phyloP scores from a whole-genome alignment of 53 echinoderm and acorn worm genomes.

The Mesocentrotus franciscanus region DNA sequence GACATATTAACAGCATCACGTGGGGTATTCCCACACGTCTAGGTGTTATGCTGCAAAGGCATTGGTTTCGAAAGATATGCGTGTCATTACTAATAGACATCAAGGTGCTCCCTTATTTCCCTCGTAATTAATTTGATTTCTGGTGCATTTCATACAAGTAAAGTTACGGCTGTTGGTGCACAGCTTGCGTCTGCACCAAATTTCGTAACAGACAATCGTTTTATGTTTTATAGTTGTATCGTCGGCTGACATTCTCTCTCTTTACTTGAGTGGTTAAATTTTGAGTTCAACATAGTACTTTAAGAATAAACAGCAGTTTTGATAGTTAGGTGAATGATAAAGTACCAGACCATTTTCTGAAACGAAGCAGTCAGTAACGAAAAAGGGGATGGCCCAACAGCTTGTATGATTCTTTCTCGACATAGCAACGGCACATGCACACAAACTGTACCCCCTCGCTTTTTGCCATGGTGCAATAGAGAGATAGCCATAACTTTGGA shows the following conservation, averaged over 20 bases:
- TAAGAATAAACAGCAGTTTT: no score
- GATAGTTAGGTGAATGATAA: no score
- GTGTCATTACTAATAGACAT: slow-evolving; percentile 13
- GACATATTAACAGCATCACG: neutral
- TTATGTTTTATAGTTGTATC: neutral
- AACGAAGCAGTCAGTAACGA: no score
- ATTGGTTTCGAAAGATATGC: neutral
- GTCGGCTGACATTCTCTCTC: neutral
- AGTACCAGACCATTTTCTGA: no score
- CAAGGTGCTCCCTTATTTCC: slow-evolving; percentile 25
- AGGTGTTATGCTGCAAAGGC: neutral
- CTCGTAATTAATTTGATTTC: slow-evolving; percentile 9
- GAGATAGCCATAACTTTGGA: no score
- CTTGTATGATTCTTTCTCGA: no score
- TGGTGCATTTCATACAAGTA: neutral
- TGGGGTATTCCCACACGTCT: slow-evolving; percentile 6
- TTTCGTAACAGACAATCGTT: neutral
- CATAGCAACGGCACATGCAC: no score
- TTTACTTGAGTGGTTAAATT: no score
- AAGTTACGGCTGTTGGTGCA: neutral
- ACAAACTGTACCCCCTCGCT: no score
- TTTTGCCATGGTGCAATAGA: no score
- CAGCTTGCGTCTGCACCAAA: neutral
- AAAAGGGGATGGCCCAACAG: no score
- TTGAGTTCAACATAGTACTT: no score